A percentile compares a stretch with the other conserved stretches of the same genome.
These are phyloP conservation scores for Orcinus orca DNA, from an alignment of 2,113 vertebrate genomes.

Conservation along the genomic window DNA sequence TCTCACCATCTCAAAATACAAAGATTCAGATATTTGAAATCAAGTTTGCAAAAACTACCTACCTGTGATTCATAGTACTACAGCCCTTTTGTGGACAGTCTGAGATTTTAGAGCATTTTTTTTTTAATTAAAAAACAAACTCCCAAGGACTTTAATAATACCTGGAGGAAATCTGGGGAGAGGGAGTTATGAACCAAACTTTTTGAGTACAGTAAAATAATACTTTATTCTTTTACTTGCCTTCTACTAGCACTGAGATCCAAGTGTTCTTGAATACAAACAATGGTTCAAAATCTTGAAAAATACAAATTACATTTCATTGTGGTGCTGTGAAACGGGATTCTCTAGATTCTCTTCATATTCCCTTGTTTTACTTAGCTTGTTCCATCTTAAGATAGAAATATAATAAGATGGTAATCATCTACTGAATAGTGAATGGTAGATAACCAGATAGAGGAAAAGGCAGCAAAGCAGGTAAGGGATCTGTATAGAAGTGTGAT, in stretches of 20 bases:
- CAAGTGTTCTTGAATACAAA: neutral
- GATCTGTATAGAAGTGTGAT: neutral
- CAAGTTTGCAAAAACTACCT: neutral
- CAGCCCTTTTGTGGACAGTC: rapidly evolving
- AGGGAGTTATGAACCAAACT: neutral
- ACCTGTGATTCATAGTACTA: neutral
- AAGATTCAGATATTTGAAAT: neutral
- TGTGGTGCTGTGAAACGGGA: conserved; percentile 1
- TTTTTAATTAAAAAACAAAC: neutral
- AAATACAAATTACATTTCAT: conserved; percentile 12
- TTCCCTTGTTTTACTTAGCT: conserved; percentile 5
- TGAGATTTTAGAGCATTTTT: neutral
- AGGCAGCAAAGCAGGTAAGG: conserved; percentile 1
- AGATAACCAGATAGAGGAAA: conserved; percentile 16
- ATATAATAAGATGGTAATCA: conserved; percentile 58
- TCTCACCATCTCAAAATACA: neutral
- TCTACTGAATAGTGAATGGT: neutral
- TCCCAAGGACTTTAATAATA: neutral
- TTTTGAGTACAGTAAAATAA: neutral
- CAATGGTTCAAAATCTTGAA: neutral
- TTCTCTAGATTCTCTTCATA: neutral
- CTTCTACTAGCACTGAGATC: neutral
- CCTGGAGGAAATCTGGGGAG: neutral
- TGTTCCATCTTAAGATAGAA: conserved; percentile 25
- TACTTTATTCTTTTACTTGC: neutral